Conservation (phyloP, 2,113 vertebrate species). For the Scomber colias region DNA sequence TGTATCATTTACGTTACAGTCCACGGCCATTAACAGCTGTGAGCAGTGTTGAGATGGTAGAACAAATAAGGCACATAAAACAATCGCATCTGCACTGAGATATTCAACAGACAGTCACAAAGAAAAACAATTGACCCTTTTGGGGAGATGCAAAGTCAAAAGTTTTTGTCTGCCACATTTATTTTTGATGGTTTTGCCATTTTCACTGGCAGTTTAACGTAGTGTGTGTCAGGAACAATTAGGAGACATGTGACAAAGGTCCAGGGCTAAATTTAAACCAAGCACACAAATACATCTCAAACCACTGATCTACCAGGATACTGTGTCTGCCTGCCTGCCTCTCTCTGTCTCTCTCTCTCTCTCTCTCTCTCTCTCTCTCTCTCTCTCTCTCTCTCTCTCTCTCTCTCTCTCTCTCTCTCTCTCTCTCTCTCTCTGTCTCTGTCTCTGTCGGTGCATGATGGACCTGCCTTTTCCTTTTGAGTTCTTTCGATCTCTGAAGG, state of each 20-base stretch:
- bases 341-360: neutral
- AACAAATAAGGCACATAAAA: neutral
- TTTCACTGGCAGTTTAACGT: neutral
- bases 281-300: neutral
- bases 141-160: neutral
- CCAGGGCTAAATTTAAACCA: neutral
- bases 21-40: neutral
- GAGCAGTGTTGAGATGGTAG: no score
- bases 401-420: neutral
- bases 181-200: neutral
- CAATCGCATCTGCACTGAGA: neutral
- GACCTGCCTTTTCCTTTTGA: neutral
- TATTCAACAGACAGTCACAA: neutral
- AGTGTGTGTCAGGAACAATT: neutral
- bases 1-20: neutral
- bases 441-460: no score
- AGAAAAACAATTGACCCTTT: neutral
- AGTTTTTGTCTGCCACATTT: neutral
- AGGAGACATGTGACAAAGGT: neutral
- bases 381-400: no score
- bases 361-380: neutral
- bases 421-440: neutral
- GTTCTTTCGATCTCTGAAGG: no score
- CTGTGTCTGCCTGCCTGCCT: neutral
- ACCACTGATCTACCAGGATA: neutral